A percentile compares a stretch with the other conserved stretches of the same genome.
Conservation (phyloP, 2,113 vertebrate genomes). For the Tragulus kanchil region DNA sequence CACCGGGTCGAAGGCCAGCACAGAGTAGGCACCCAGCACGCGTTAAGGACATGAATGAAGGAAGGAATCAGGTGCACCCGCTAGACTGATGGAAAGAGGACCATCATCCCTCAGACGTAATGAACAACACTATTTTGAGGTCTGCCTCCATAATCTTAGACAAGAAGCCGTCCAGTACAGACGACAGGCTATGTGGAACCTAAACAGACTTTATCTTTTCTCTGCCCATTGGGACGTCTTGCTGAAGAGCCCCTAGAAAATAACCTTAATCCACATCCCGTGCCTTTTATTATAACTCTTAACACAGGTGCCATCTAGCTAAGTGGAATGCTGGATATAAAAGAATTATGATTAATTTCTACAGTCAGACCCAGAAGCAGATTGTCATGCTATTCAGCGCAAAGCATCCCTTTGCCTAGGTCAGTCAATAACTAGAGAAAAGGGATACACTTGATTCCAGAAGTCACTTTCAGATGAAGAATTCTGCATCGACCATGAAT, state of each 20-base stretch:
- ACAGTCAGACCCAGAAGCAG: background rate
- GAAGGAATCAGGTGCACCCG: background rate
- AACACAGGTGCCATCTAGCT: background rate
- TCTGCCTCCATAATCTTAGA: background rate
- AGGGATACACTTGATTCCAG: background rate
- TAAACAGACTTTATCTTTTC: background rate
- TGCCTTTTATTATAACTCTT: background rate
- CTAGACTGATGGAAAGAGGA: background rate
- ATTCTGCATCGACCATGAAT: background rate
- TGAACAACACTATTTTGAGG: background rate
- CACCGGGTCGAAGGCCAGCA: background rate
- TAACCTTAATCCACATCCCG: background rate
- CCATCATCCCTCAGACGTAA: background rate
- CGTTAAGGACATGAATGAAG: background rate
- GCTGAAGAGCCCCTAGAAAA: background rate
- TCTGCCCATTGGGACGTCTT: background rate
- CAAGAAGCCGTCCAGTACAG: background rate
- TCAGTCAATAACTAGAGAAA: background rate
- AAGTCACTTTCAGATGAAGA: slow-evolving; percentile 23
- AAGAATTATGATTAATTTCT: background rate
- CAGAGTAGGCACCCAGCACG: background rate
- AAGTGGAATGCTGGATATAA: background rate
- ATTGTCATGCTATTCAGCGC: background rate
- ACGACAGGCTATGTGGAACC: background rate
- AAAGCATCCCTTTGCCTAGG: background rate